phyloP scores from a whole-genome alignment of 2,113 vertebrate genomes.

The Toxostoma redivivum region DNA sequence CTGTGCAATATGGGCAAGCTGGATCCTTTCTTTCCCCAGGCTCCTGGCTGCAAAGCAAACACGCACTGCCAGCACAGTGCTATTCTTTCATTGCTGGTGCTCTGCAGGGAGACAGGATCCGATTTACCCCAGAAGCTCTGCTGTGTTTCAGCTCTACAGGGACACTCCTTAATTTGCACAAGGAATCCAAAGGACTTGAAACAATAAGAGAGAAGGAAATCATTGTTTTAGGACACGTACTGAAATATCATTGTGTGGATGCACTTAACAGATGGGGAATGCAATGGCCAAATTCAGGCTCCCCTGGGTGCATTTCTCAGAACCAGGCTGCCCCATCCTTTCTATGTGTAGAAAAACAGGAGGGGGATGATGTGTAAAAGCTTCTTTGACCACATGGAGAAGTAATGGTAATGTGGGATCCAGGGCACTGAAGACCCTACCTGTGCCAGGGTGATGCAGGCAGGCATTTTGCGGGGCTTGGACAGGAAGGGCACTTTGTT shows the following conservation, averaged over 20 bases:
- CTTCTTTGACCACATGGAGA: accelerated
- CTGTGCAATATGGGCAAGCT: neutral
- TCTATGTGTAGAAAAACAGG: neutral
- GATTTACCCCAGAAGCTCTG: neutral
- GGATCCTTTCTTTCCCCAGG: neutral
- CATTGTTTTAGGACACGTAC: neutral
- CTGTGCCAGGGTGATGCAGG: neutral
- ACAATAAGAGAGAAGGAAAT: constrained; percentile 46
- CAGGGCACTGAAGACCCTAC: neutral
- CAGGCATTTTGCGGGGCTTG: neutral
- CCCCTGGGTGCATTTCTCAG: neutral
- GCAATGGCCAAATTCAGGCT: neutral
- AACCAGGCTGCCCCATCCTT: neutral
- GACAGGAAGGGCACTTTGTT: neutral
- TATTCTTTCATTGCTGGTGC: neutral
- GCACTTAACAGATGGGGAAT: constrained; percentile 2
- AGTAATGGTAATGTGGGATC: neutral
- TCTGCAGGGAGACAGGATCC: neutral
- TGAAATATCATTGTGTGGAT: constrained; percentile 20
- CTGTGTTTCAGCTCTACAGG: neutral
- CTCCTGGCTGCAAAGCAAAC: neutral
- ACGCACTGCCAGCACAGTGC: neutral
- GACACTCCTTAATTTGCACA: neutral
- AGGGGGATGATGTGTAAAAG: neutral
- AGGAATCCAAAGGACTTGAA: constrained; percentile 8